Percentiles rank a stretch among this genome's conserved stretches.
phyloP scores from a whole-genome alignment of 2,888 invertebrate genomes.

The Phanerotoma sp. region DNA sequence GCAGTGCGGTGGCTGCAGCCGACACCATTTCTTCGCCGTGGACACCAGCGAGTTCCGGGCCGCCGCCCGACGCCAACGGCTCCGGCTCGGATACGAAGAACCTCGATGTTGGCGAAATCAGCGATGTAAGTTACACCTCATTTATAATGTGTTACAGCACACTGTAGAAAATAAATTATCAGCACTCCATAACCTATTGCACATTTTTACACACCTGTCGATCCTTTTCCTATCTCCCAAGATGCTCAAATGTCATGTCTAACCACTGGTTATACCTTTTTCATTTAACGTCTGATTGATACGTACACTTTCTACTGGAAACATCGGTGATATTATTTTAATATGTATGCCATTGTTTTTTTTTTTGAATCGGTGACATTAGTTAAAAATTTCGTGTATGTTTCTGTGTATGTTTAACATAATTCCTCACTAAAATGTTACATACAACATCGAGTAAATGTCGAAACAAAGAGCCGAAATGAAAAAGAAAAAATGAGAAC shows the following conservation, averaged over 20 bases:
- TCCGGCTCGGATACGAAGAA: slow-evolving; percentile 89
- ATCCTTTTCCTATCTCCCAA: background rate
- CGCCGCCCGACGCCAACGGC: slow-evolving; percentile 88
- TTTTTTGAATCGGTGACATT: no score
- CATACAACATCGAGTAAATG: no score
- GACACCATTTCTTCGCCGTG: slow-evolving; percentile 97
- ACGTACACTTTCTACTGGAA: background rate
- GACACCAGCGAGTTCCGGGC: slow-evolving; percentile 86
- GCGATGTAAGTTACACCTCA: slow-evolving; percentile 67
- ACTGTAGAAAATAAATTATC: background rate
- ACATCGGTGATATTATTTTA: background rate
- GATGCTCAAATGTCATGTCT: background rate
- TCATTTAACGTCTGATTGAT: background rate
- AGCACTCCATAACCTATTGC: background rate
- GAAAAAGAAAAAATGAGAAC: slow-evolving; percentile 4
- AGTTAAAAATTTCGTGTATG: no score
- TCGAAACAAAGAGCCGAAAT: no score
- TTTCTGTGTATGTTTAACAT: no score
- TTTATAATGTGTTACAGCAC: background rate
- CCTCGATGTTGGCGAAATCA: slow-evolving; percentile 90
- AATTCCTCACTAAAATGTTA: no score
- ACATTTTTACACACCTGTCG: background rate
- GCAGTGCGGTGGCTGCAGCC: slow-evolving; percentile 72
- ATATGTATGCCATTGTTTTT: no score
- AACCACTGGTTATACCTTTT: background rate